Evolutionary conservation across 1,140 invertebrate genomes (phyloP).

Genomic region (Globodera ellingtonae): DNA sequence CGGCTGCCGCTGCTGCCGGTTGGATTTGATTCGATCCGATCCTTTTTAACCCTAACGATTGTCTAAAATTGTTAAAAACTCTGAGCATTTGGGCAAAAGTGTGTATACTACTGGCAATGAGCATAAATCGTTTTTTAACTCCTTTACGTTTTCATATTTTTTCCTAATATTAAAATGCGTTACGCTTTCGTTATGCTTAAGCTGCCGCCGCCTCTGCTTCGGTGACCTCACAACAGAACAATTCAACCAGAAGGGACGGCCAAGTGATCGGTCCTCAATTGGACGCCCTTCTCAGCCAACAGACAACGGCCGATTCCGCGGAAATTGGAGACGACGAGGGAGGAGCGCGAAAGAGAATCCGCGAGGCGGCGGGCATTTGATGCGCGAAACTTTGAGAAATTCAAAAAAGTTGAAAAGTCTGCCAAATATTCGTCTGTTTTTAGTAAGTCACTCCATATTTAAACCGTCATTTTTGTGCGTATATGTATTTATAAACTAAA

Average conservation of each 20-base stretch:
- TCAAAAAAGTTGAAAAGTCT: too few relatives aligned
- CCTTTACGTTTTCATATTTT: not conserved
- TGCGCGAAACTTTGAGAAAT: too few relatives aligned
- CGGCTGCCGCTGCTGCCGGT: not conserved
- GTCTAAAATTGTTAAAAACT: not conserved
- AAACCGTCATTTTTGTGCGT: too few relatives aligned
- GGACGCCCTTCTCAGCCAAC: conserved; percentile 10
- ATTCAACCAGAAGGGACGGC: not conserved
- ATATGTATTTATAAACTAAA: too few relatives aligned
- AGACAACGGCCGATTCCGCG: not conserved
- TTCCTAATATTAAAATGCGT: not conserved
- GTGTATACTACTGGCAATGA: not conserved
- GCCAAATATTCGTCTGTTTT: too few relatives aligned
- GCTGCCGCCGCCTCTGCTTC: not conserved
- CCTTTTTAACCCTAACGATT: conserved; percentile 18
- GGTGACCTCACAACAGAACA: not conserved
- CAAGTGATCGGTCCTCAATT: conserved; percentile 25
- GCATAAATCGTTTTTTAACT: not conserved
- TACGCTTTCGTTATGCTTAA: not conserved
- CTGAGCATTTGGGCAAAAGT: not conserved
- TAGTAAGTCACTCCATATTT: too few relatives aligned
- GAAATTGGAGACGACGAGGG: not conserved
- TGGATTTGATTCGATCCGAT: conserved; percentile 11
- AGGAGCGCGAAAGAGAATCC: conserved; percentile 13
- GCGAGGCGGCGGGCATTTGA: conserved; percentile 19